Percentiles rank a stretch among this genome's conserved stretches.
These are phyloP conservation scores for Ammodytes dubius DNA, from an alignment of 2,113 vertebrate species.

Conservation along the genomic window DNA sequence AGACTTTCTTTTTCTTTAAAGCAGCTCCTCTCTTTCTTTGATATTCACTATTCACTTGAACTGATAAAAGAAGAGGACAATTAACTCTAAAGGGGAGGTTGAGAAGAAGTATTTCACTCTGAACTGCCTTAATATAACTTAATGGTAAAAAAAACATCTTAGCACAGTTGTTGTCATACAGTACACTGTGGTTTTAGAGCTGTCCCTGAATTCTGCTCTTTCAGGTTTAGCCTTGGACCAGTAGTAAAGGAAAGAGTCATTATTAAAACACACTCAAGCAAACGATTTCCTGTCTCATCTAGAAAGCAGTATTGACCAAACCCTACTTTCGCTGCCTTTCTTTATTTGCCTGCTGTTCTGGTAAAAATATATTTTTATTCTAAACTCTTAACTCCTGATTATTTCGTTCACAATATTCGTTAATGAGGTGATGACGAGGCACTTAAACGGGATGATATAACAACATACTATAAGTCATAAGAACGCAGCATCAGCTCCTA, in stretches of 20 bases:
- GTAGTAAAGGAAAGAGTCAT: slow-evolving; percentile 46
- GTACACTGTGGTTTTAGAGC: slow-evolving; percentile 41
- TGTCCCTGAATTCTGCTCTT: slow-evolving; percentile 30
- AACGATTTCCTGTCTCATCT: slow-evolving; percentile 71
- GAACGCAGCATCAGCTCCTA: not conserved
- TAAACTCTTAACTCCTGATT: not conserved
- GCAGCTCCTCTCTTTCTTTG: slow-evolving; percentile 37
- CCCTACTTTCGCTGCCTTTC: not conserved
- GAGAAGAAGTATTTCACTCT: not conserved
- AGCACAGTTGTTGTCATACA: not conserved
- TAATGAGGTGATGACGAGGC: not conserved
- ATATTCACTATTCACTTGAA: slow-evolving; percentile 42
- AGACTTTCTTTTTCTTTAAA: not conserved
- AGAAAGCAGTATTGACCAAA: slow-evolving; percentile 51
- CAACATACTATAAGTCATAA: not conserved
- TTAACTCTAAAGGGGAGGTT: slow-evolving; percentile 3
- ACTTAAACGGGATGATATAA: not conserved
- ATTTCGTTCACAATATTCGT: not conserved
- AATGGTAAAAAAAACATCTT: not conserved
- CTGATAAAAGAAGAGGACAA: slow-evolving; percentile 27
- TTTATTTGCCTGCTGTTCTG: slow-evolving; percentile 7
- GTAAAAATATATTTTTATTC: not conserved
- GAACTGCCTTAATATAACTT: slow-evolving; percentile 13
- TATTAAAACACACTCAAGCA: slow-evolving; percentile 48
- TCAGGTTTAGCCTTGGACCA: slow-evolving; percentile 33